A percentile compares a stretch with the other conserved stretches of the same genome.
Conservation (phyloP, 2,113 vertebrate genomes). For the Nesoenas mayeri region DNA sequence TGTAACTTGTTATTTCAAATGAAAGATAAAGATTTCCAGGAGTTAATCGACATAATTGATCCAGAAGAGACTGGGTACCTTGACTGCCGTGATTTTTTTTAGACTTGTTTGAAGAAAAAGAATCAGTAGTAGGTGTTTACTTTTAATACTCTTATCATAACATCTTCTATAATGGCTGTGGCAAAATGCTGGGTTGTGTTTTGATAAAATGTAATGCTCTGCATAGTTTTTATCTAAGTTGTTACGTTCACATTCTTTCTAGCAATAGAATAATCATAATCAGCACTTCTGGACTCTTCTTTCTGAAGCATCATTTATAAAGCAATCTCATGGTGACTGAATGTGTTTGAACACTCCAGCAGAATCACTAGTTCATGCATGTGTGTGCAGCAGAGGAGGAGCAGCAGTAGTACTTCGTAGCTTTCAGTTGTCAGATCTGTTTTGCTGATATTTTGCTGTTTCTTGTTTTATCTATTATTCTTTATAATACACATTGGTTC, state of each 20-base stretch:
- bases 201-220: neutral
- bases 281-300: neutral
- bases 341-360: neutral
- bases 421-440: neutral
- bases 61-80: constrained; percentile 34
- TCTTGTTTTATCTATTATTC: neutral
- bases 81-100: neutral
- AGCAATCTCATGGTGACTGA: neutral
- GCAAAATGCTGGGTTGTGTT: neutral
- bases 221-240: neutral
- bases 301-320: neutral
- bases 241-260: neutral
- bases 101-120: constrained; percentile 35
- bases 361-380: neutral
- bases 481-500: neutral
- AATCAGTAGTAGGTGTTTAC: neutral
- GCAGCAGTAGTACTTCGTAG: neutral
- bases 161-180: neutral
- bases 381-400: neutral
- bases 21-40: constrained; percentile 62
- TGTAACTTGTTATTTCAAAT: constrained; percentile 22
- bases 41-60: constrained; percentile 64
- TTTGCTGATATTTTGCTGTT: neutral
- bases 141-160: neutral
- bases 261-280: neutral